A percentile compares a stretch with the other conserved stretches of the same genome.
Conservation (phyloP, 2,113 vertebrate species). For the Callopanchax toddi region DNA sequence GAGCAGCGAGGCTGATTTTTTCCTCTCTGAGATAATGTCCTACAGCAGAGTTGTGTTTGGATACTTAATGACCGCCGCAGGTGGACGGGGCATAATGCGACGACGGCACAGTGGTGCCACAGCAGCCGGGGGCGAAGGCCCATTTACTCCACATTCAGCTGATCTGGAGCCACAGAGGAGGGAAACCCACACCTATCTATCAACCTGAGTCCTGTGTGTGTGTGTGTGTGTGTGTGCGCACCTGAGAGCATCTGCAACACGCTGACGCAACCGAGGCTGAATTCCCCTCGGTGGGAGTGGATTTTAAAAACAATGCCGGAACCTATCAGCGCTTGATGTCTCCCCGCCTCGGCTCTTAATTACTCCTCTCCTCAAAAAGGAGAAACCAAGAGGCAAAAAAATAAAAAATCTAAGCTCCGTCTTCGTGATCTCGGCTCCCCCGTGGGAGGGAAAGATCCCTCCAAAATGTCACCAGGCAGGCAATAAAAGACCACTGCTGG, state of each 20-base stretch:
- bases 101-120: conserved; percentile 14
- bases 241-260: neutral
- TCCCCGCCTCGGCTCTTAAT: conserved; percentile 38
- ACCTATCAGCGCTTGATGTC: conserved; percentile 6
- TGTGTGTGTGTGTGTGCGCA: neutral
- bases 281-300: conserved; percentile 9
- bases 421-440: conserved; percentile 39
- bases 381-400: conserved; percentile 29
- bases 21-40: neutral
- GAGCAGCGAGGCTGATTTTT: conserved; percentile 16
- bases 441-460: conserved; percentile 34
- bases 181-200: conserved; percentile 45
- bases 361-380: conserved; percentile 27
- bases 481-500: conserved; percentile 48
- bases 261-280: neutral
- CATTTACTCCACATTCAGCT: conserved; percentile 55
- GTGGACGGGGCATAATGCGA: conserved; percentile 51
- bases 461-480: conserved; percentile 64
- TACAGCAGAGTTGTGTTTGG: conserved; percentile 1
- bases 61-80: conserved; percentile 46
- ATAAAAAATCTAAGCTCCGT: conserved; percentile 27
- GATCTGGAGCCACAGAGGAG: conserved; percentile 18
- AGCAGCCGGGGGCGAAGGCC: conserved; percentile 24
- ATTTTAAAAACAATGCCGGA: conserved; percentile 11
- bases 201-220: conserved; percentile 29